Evolutionary conservation across 35 echinoderm and acorn worm genomes (phyloP).

Genomic region (Lytechinus pictus): DNA sequence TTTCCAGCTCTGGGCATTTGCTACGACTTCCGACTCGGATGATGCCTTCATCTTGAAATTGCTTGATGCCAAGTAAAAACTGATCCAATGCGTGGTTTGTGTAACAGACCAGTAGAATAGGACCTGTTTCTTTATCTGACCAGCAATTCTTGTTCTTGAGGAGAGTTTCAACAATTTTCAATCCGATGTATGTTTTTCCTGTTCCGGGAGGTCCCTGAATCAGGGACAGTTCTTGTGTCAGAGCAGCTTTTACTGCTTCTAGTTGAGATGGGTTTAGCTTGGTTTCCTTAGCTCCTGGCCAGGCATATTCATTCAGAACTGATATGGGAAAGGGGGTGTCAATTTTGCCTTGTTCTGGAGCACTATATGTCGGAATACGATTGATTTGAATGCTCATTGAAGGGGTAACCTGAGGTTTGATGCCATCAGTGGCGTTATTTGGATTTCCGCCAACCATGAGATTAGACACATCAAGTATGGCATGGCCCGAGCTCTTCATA

Average conservation of each 20-base stretch:
- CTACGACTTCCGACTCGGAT: conserved; percentile 82
- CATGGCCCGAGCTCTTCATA: neutral
- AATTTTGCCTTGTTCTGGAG: neutral
- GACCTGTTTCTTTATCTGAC: conserved; percentile 18
- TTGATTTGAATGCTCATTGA: too few relatives aligned
- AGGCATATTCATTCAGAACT: conserved; percentile 51
- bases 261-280: conserved; percentile 70
- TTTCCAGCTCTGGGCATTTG: conserved; percentile 53
- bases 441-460: neutral
- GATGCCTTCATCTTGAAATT: conserved; percentile 54
- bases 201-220: conserved; percentile 81
- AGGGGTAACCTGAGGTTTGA: too few relatives aligned
- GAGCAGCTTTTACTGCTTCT: conserved; percentile 52
- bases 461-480: neutral
- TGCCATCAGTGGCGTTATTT: neutral
- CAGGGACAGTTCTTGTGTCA: conserved; percentile 62
- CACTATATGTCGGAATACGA: neutral
- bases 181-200: conserved; percentile 75
- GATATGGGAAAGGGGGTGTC: neutral
- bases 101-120: conserved; percentile 85
- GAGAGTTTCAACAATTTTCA: conserved; percentile 67
- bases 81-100: conserved; percentile 95
- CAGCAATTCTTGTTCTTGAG: conserved; percentile 19
- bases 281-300: conserved; percentile 60
- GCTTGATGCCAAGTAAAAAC: conserved; percentile 78